Base-by-base conservation (phyloP, 2,113 vertebrate genomes). In the Oxyura jamaicensis region DNA sequence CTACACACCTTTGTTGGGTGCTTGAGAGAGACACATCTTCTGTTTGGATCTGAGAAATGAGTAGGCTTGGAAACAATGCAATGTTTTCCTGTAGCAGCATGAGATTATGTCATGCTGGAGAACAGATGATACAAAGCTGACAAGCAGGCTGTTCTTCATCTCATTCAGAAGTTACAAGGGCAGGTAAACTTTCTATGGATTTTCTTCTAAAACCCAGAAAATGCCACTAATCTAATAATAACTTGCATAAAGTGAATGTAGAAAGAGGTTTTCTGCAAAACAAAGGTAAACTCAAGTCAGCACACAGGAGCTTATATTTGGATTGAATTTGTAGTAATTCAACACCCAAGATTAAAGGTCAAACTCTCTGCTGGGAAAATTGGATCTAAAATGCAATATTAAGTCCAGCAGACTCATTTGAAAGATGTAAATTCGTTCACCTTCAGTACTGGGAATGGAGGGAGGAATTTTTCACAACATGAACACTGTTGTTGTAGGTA, bases 161-260 rank as follows among this genome's bases (percentile, higher is more conserved):
- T 93, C 21, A 28, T 68, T 86, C 14, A 15, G 26, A 83, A 92
- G 52, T 71, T 71, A 41, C 25, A 56, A 62, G 25, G 55, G 39
- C 56, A 86, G 74, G 74, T 86, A 90, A 87, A 93, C 8, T 89
- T 83, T 71, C 29, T 50, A 42, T 66, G 25, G 36, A 52, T 91
- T 95, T 93, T 79, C 69, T 83, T 75, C 53, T 56, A 39, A 86
- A 83, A 55, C 8, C 33, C 46, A 72, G 73, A 83, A 96, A 90
- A 91, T 63, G 28, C 20, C 69, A 78, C 36, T 75, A 79, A 68
- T 88, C 59, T 88, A 68, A 56, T 77, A 77, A 91, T 76, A 39
- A 81, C 35, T 93, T 22, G 20, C 52, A 46, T 72, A 42, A 81
- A 80, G 23, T 28, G 62, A 83, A 66, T 22, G 11, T 59, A 81